phyloP scores from a whole-genome alignment of 2,797 vertebrate genomes.

The Garrulus glandarius region DNA sequence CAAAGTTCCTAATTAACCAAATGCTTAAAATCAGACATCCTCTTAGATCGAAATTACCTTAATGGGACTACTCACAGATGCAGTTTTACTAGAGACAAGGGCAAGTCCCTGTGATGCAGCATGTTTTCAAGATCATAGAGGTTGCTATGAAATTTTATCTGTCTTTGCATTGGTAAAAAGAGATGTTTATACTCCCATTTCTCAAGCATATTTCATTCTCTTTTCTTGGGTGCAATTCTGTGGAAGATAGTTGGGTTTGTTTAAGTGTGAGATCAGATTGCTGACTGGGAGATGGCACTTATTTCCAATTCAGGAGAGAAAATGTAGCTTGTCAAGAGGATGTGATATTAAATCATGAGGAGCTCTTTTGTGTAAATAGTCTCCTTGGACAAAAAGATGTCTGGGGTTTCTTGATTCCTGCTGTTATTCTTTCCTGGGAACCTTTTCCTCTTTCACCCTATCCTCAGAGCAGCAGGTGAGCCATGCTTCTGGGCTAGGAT shows the following conservation, averaged over 20 bases:
- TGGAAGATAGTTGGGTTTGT: neutral
- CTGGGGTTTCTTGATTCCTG: neutral
- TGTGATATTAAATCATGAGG: neutral
- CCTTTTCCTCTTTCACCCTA: neutral
- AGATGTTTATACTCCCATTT: neutral
- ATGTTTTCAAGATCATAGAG: neutral
- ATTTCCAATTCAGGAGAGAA: neutral
- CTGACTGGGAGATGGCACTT: neutral
- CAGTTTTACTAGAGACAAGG: neutral
- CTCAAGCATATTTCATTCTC: neutral
- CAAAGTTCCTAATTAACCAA: neutral
- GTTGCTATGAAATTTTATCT: neutral
- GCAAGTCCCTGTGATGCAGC: neutral
- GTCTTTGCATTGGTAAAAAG: neutral
- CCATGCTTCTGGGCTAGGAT: neutral
- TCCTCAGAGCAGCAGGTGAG: neutral
- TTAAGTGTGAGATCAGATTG: neutral
- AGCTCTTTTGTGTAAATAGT: neutral
- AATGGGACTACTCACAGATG: neutral
- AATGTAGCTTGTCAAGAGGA: neutral
- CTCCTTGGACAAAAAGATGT: neutral
- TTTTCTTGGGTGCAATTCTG: neutral
- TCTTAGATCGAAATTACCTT: slow-evolving; percentile 2
- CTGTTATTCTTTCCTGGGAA: neutral
- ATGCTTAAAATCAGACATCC: neutral